Evolutionary conservation across 2,113 vertebrate species (phyloP), one percentile per base, ranked within the genome.

Genomic region (Tetraodon nigroviridis): DNA sequence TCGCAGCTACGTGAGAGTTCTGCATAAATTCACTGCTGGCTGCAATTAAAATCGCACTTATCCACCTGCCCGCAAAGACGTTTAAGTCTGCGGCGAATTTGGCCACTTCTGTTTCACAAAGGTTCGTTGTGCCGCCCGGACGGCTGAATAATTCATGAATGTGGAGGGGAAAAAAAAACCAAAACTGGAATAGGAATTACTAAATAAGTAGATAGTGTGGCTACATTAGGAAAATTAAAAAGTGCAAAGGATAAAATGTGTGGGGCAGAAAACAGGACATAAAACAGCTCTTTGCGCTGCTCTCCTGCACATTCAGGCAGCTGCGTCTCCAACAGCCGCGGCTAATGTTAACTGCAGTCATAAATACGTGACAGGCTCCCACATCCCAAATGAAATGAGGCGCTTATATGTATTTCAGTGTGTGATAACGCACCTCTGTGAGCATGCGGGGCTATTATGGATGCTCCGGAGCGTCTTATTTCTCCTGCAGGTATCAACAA

Each of bases 401-500:
- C 50, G 62, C 37, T 75, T 78, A 78, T 72, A 53, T 52, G 40
- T 81, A 65, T 76, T 75, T 76, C 40, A 69, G 75, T 73, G 67
- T 73, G 81, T 76, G 69, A 80, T 73, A 45, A 55, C 41, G 52
- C 54, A 50, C 63, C 51, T 67, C 64, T n/a, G 19, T 52, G 69
- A 68, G 58, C 60, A 69, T 62, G 64, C 1, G 5, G 22, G n/a
- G n/a, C 54, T 63, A 52, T 71, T 70, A 67, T n/a, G 51, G 32
- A 67, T 49, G 60, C 59, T 69, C 50, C 51, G n/a, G n/a, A 75
- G 70, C 42, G 22, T 67, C 63, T 49, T 61, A 64, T 66, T 71
- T 19, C 66, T 71, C 20, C 69, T 58, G 55, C 63, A 71, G 64
- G 73, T 67, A 60, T 73, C 67, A 21, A 51, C 47, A 29, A 17